Conservation (phyloP, 2,113 vertebrate species). For the Pelvicachromis taeniatus region DNA sequence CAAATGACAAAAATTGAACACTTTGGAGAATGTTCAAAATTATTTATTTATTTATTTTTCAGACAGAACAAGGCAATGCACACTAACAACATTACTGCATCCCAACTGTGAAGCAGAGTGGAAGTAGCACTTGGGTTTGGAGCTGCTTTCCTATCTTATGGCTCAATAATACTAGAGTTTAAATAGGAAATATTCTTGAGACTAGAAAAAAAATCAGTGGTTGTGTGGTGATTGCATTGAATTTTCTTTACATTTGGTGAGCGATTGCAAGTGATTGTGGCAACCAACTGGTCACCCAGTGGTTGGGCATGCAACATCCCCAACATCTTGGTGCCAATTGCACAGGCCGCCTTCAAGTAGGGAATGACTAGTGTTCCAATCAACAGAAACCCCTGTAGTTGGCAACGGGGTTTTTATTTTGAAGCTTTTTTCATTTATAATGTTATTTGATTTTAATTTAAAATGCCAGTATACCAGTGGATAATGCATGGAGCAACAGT, state of each 20-base stretch:
- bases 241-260: not conserved
- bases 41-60: not conserved
- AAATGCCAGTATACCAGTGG: not conserved
- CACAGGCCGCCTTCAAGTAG: not conserved
- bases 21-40: not conserved
- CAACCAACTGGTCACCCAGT: not conserved
- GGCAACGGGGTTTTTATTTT: not conserved
- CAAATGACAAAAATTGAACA: not conserved
- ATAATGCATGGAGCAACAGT: not conserved
- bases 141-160: not conserved
- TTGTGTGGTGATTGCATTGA: not conserved
- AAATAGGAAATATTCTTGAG: not conserved
- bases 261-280: not conserved
- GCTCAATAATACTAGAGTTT: not conserved
- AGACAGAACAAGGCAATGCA: not conserved
- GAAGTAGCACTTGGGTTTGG: not conserved
- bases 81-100: not conserved
- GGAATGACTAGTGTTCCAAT: not conserved
- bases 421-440: not conserved
- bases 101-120: not conserved
- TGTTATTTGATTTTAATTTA: not conserved
- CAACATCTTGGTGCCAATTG: not conserved
- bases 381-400: not conserved
- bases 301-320: not conserved
- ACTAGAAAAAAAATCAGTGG: not conserved